phyloP scores from a whole-genome alignment of 1,140 invertebrate species.

The Pachypeltis micranthus region DNA sequence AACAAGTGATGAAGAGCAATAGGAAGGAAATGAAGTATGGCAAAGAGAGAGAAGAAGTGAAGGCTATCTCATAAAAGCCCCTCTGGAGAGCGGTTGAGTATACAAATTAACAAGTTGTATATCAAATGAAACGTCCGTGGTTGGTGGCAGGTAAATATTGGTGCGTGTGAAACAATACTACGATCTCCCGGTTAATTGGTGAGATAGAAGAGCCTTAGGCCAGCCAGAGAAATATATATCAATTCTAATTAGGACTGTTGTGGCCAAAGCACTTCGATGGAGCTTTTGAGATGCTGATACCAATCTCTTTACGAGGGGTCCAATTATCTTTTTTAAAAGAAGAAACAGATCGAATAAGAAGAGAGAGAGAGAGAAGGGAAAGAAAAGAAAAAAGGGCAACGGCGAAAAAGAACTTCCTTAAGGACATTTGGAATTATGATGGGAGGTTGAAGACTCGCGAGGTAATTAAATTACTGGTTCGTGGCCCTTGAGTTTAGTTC shows the following conservation, averaged over 20 bases:
- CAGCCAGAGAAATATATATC: background rate
- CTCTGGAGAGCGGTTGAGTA: background rate
- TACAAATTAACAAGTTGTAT: constrained; percentile 10
- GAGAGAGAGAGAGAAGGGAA: background rate
- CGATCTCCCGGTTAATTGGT: constrained; percentile 7
- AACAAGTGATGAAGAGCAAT: constrained; percentile 5
- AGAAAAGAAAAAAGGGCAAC: constrained; percentile 2
- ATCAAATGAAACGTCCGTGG: constrained; percentile 3
- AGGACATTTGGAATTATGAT: constrained; percentile 7
- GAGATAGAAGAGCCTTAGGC: background rate
- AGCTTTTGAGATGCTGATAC: background rate
- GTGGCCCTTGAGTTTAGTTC: too few species aligned
- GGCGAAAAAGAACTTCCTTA: background rate
- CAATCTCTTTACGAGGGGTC: constrained; percentile 9
- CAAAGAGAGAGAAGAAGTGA: background rate
- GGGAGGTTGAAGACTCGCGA: background rate
- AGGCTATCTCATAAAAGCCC: constrained; percentile 3
- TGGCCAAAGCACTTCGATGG: background rate
- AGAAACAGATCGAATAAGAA: background rate
- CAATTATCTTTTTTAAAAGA: background rate
- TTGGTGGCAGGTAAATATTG: constrained; percentile 8
- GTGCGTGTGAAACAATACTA: constrained; percentile 5
- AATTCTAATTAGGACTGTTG: constrained; percentile 9
- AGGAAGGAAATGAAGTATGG: background rate
- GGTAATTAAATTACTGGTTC: background rate